These are phyloP conservation scores for Grammomys surdaster DNA, from an alignment of 2,113 vertebrate genomes.

Conservation along the genomic window DNA sequence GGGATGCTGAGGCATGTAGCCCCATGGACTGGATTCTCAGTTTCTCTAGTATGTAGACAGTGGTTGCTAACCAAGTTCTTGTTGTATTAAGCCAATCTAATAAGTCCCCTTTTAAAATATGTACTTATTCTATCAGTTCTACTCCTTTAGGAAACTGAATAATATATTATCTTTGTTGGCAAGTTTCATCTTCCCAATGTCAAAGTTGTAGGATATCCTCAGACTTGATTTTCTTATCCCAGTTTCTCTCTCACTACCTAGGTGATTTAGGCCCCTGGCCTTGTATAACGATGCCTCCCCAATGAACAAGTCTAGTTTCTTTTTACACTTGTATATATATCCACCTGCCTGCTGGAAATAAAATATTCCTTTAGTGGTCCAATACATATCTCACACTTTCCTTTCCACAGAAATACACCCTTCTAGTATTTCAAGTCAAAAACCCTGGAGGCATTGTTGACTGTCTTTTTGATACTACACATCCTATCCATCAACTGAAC, in stretches of 20 bases:
- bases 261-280: background rate
- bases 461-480: background rate
- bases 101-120: background rate
- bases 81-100: background rate
- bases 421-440: background rate
- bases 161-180: background rate
- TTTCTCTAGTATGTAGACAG: too few species aligned
- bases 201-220: background rate
- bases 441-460: background rate
- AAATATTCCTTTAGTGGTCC: background rate
- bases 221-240: background rate
- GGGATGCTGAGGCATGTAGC: background rate
- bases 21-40: background rate
- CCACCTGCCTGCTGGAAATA: background rate
- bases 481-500: background rate
- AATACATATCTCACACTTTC: background rate
- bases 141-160: background rate
- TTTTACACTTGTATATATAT: background rate
- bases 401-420: background rate
- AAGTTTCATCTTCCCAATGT: conserved; percentile 11
- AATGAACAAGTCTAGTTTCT: background rate
- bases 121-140: background rate
- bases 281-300: background rate
- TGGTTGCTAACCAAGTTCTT: background rate
- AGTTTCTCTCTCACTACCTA: conserved; percentile 2